These are phyloP conservation scores for Chaetura pelagica DNA, from an alignment of 2,113 vertebrate species.

Conservation along the genomic window DNA sequence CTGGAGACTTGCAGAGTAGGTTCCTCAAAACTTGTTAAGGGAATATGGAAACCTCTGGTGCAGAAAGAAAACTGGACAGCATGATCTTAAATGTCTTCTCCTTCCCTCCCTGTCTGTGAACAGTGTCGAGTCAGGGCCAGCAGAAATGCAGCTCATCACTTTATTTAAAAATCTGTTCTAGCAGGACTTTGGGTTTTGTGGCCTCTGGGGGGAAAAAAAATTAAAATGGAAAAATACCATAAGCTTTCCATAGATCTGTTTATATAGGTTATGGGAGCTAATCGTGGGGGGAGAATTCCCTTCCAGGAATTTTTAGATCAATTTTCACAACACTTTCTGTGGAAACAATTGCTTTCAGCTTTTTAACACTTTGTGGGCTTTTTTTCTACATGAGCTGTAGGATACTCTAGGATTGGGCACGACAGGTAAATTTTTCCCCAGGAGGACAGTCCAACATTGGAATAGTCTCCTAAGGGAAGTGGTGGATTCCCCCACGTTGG, in stretches of 20 bases:
- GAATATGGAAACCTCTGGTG: neutral
- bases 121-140: neutral
- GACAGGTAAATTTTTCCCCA: no score
- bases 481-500: no score
- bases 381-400: neutral
- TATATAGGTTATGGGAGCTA: neutral
- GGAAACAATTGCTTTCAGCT: neutral
- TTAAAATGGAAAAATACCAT: neutral
- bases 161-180: neutral
- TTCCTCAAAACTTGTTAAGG: neutral
- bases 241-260: neutral
- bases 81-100: neutral
- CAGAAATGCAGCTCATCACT: neutral
- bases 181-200: neutral
- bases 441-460: no score
- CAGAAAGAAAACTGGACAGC: neutral
- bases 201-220: neutral
- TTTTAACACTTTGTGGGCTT: neutral
- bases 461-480: no score
- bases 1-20: neutral
- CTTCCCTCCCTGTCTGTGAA: neutral
- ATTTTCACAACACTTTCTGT: neutral
- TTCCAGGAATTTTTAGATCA: slow-evolving; percentile 12
- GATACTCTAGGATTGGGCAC: neutral
- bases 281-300: neutral